Percentiles rank a stretch among this genome's conserved stretches.
Conservation (phyloP, 1,140 invertebrate genomes). For the Schlechtendalia chinensis region DNA sequence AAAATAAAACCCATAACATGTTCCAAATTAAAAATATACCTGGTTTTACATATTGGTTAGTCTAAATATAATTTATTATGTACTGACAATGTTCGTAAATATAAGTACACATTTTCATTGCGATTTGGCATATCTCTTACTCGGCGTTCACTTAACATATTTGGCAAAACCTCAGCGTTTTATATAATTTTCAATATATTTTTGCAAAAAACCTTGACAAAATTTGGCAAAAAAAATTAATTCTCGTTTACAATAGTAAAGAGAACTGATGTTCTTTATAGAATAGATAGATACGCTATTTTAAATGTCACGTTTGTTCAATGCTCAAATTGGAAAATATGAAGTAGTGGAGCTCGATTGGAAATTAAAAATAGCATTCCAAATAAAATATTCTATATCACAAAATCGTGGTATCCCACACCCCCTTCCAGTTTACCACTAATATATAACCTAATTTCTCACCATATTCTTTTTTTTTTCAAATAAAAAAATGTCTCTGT, state of each 20-base stretch:
- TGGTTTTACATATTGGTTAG: constrained; percentile 6
- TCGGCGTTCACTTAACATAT: not conserved
- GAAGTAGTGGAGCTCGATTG: no score
- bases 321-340: no score
- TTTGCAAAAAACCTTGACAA: constrained; percentile 8
- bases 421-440: no score
- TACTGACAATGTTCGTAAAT: constrained; percentile 8
- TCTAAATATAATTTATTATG: constrained; percentile 40
- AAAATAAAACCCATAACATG: no score
- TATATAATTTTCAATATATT: constrained; percentile 30
- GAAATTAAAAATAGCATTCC: no score
- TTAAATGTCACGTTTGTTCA: not conserved
- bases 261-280: not conserved
- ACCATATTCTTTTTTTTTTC: no score
- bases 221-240: constrained; percentile 1
- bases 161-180: not conserved
- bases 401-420: no score
- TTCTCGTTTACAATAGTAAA: not conserved
- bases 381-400: no score
- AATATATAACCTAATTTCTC: no score
- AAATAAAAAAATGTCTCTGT: no score
- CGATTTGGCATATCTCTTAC: constrained; percentile 9
- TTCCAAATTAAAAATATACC: constrained; percentile 23
- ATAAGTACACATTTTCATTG: not conserved
- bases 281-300: not conserved